Evolutionary conservation across 2,797 vertebrate species (phyloP).

Genomic region (Sciaenops ocellatus): DNA sequence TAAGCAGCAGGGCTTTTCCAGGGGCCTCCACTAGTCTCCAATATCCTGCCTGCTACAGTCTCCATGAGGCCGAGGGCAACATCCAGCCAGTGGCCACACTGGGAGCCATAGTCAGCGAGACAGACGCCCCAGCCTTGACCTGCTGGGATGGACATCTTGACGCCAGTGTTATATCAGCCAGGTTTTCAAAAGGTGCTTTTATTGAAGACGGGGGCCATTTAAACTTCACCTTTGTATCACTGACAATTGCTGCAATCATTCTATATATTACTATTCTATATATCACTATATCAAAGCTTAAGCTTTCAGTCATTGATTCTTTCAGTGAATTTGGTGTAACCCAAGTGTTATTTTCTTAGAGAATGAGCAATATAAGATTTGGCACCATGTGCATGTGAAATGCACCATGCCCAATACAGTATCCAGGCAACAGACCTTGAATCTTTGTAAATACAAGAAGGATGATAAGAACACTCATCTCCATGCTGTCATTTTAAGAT

Average conservation of each 20-base stretch:
- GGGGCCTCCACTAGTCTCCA: slow-evolving; percentile 71
- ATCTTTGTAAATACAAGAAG: slow-evolving; percentile 47
- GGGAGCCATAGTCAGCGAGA: slow-evolving; percentile 42
- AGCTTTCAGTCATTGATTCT: neutral
- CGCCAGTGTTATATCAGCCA: slow-evolving; percentile 17
- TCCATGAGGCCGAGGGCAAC: slow-evolving; percentile 38
- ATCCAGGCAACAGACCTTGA: slow-evolving; percentile 58
- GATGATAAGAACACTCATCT: slow-evolving; percentile 52
- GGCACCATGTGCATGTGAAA: slow-evolving; percentile 8
- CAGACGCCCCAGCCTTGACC: slow-evolving; percentile 45
- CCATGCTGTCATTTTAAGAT: slow-evolving; percentile 39
- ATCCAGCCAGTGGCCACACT: slow-evolving; percentile 33
- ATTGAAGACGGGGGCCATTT: slow-evolving; percentile 21
- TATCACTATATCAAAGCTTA: neutral
- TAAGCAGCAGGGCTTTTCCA: slow-evolving; percentile 70
- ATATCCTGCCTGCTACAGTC: slow-evolving; percentile 75
- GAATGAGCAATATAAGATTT: slow-evolving; percentile 26
- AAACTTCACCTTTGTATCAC: neutral
- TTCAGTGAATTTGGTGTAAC: slow-evolving; percentile 15
- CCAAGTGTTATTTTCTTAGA: slow-evolving; percentile 30
- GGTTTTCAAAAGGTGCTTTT: slow-evolving; percentile 35
- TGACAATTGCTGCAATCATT: slow-evolving; percentile 10
- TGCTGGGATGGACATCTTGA: slow-evolving; percentile 35
- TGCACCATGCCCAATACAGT: slow-evolving; percentile 38
- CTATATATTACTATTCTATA: too few relatives aligned